Evolutionary conservation across 1,140 invertebrate species (phyloP).

Genomic region (Anastatus disparis): DNA sequence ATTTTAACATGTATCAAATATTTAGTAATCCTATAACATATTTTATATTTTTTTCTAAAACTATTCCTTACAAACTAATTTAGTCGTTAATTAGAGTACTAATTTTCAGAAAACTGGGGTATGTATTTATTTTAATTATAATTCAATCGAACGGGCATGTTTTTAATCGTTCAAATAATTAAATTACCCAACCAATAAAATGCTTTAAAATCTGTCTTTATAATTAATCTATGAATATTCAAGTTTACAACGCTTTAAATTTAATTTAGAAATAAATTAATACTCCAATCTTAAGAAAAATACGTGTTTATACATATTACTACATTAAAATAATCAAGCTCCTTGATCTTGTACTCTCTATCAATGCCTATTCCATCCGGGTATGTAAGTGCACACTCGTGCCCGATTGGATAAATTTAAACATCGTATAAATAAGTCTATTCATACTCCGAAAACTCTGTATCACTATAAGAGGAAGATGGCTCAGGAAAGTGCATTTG

Average conservation of each 20-base stretch:
- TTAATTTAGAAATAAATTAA: too few species aligned
- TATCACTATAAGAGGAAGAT: constrained; percentile 49
- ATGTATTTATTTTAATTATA: constrained; percentile 3
- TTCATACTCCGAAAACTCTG: constrained; percentile 40
- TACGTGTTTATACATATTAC: background rate
- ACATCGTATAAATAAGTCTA: constrained; percentile 36
- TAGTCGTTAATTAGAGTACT: background rate
- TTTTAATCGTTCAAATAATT: too few species aligned
- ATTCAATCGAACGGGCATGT: too few species aligned
- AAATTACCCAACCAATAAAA: too few species aligned
- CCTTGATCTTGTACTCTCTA: constrained; percentile 1
- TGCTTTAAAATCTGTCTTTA: too few species aligned
- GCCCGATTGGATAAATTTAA: background rate
- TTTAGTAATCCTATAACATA: too few species aligned
- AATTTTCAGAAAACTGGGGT: background rate
- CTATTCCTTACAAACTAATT: constrained; percentile 7
- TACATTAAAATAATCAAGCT: constrained; percentile 6
- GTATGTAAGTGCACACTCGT: constrained; percentile 6
- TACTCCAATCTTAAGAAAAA: too few species aligned
- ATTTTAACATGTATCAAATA: too few species aligned
- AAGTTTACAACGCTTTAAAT: too few species aligned
- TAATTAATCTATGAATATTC: too few species aligned
- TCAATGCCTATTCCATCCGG: background rate
- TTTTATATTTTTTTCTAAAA: background rate
- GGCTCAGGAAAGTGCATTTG: constrained; percentile 33